Evolutionary conservation across 2,113 vertebrate species (phyloP).

Genomic region (Stegastes partitus): DNA sequence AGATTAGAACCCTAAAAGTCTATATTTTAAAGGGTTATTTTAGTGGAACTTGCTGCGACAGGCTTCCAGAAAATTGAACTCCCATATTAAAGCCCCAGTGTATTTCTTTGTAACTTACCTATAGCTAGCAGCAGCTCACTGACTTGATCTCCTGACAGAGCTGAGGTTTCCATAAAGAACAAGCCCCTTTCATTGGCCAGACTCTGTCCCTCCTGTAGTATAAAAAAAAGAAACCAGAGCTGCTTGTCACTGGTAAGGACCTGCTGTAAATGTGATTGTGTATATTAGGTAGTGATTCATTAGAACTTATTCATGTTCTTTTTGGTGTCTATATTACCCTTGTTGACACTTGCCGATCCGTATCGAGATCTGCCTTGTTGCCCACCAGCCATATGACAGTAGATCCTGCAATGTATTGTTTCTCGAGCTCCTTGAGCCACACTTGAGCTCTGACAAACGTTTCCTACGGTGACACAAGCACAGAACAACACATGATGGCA

Average conservation of each 20-base stretch:
- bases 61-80: neutral
- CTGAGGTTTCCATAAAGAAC: constrained; percentile 86
- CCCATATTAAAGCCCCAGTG: neutral
- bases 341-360: constrained; percentile 73
- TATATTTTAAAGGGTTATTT: no score
- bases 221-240: neutral
- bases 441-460: constrained; percentile 82
- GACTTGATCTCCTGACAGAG: constrained; percentile 81
- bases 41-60: no score
- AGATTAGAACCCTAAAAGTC: no score
- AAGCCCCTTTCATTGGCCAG: constrained; percentile 80
- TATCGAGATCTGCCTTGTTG: constrained; percentile 85
- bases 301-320: neutral
- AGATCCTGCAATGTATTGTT: constrained; percentile 73
- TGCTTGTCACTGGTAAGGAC: neutral
- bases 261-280: neutral
- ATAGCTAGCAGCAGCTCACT: constrained; percentile 70
- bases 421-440: constrained; percentile 87
- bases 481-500: neutral
- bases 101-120: constrained; percentile 75
- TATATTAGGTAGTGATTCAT: neutral
- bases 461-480: constrained; percentile 64
- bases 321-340: constrained; percentile 80
- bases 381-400: constrained; percentile 84
- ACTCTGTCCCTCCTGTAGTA: constrained; percentile 82